Evolutionary conservation across 2,113 vertebrate genomes (phyloP).

Genomic region (Chloropsis cyanopogon): DNA sequence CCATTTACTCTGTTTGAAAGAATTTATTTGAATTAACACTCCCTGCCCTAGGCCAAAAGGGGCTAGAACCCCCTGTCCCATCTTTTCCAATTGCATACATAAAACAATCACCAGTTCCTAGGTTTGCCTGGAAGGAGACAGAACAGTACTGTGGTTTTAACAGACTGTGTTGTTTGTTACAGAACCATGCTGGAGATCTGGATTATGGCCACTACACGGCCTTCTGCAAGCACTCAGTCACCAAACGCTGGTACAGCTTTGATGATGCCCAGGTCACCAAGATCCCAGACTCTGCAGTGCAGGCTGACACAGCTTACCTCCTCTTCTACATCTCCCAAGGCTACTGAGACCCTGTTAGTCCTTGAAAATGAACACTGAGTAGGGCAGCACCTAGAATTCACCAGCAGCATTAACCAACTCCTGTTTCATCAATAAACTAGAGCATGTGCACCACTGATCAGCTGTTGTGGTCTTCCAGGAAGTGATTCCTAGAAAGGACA

Average conservation of each 20-base stretch:
- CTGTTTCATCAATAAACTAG: constrained; percentile 48
- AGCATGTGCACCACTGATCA: background rate
- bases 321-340: constrained; percentile 79
- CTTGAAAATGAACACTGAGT: background rate
- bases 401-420: background rate
- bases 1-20: background rate
- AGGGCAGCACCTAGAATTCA: background rate
- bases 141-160: background rate
- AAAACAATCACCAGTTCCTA: background rate
- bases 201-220: constrained; percentile 87
- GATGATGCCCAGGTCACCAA: constrained; percentile 74
- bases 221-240: constrained; percentile 76
- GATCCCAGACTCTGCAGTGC: constrained; percentile 72
- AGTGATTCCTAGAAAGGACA: background rate
- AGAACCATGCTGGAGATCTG: constrained; percentile 87
- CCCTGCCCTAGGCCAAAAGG: background rate
- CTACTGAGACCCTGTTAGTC: background rate
- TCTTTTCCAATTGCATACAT: background rate
- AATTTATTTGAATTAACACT: background rate
- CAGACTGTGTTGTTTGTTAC: background rate
- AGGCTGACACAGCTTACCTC: constrained; percentile 79
- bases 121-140: background rate
- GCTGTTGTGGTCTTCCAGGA: background rate
- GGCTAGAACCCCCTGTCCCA: background rate
- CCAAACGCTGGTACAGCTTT: constrained; percentile 79